phyloP scores from a whole-genome alignment of 2,113 vertebrate species.

The Mormyrus iriodes region DNA sequence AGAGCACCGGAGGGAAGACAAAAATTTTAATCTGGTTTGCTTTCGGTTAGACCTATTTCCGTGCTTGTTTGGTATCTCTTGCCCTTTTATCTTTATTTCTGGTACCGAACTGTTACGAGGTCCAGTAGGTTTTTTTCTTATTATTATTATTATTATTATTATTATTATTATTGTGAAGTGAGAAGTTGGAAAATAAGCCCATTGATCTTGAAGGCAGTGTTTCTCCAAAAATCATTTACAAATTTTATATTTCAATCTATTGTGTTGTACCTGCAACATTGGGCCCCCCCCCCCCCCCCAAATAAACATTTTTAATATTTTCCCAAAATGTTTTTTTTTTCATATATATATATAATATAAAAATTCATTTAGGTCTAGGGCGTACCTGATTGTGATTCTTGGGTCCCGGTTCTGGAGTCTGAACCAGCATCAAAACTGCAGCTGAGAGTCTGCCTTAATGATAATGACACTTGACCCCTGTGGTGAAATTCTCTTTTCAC shows the following conservation, averaged over 20 bases:
- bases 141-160: background rate
- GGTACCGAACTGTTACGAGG: background rate
- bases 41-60: background rate
- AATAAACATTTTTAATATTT: background rate
- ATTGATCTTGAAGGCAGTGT: background rate
- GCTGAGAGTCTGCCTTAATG: background rate
- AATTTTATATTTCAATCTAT: background rate
- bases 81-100: background rate
- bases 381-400: background rate
- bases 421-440: background rate
- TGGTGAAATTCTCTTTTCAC: background rate
- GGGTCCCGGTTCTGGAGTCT: background rate
- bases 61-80: no score
- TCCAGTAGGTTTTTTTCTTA: background rate
- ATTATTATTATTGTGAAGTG: background rate
- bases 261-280: background rate
- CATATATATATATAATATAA: no score
- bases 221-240: background rate
- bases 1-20: conserved; percentile 46
- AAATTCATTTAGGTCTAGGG: background rate
- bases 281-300: background rate
- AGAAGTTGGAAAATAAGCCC: background rate
- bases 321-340: background rate
- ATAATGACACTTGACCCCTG: background rate
- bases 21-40: conserved; percentile 49